Evolutionary conservation across 2,113 vertebrate species (phyloP).

Genomic region (Cepphus grylle): DNA sequence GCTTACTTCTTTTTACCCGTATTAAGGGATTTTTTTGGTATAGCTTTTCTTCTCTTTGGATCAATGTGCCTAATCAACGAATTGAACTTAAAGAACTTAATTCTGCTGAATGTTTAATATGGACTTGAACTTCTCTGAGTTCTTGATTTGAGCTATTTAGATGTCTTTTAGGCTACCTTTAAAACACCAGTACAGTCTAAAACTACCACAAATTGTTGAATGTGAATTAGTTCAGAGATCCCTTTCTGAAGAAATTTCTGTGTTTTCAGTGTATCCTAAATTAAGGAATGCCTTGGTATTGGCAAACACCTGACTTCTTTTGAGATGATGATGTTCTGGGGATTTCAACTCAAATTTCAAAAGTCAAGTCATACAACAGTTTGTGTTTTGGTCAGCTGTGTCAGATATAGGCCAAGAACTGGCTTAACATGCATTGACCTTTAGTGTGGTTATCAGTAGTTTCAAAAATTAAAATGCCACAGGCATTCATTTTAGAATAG

Average conservation of each 20-base stretch:
- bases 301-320: not conserved
- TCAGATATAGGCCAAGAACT: not conserved
- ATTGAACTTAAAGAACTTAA: not conserved
- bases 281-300: not conserved
- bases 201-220: not conserved
- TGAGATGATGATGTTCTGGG: not conserved
- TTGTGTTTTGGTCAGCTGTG: not conserved
- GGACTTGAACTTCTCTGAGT: not conserved
- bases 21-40: not conserved
- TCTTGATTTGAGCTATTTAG: not conserved
- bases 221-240: not conserved
- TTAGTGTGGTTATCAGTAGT: not conserved
- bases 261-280: not conserved
- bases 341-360: not conserved
- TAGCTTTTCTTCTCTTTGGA: not conserved
- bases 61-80: not conserved
- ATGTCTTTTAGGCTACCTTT: not conserved
- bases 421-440: not conserved
- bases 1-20: not conserved
- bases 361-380: not conserved
- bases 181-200: not conserved
- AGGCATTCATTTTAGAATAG: not conserved
- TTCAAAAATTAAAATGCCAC: not conserved
- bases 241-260: not conserved
- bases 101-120: not conserved